Base-by-base conservation (phyloP, 2,797 vertebrate species). In the Poecilia gillii region DNA sequence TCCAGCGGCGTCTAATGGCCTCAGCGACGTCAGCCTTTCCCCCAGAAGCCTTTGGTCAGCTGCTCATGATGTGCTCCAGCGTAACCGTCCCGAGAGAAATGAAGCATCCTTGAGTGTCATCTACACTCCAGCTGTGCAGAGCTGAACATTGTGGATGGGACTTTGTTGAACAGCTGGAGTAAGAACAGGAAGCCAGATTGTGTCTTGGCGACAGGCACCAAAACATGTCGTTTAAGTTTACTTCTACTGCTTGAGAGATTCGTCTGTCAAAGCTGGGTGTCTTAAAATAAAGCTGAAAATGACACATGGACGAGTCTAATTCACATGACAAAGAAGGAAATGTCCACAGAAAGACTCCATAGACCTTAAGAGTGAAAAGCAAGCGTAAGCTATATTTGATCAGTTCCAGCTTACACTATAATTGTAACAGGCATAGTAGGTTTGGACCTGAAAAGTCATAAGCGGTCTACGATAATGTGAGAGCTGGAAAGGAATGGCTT, bases 51-150 rank as follows among this genome's bases (percentile, higher is more conserved):
- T 23, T 68, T 68, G 64, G 64, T 36, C 64, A 68, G 64, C 64
- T 68, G 64, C 36, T 41, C 64, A 41, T 3, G 41, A 68, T 41
- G 20, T 41, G 64, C 36, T 41, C 36, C 64, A 41, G 20, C 2
- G 4, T 43, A 43, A 12, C 41, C 13, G 2, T 71, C 68, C 68
- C 3, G 13, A 71, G 41, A 43, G 68, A 71, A 14, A 45, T 6
- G 6, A 45, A 43, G 39, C 41, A 43, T 71, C 41, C 41, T 45
- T n/a, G 41, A 71, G 68, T 45, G 39, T 71, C 25, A 45, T 43
- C 68, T 16, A 45, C 3, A 71, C 39, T 43, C 68, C 68, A 43
- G 39, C 68, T 71, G 68, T 71, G 39, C 68, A 71, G 39, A 71
- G 2, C 13, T 43, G 25, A n/a, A 45, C 41, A 45, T 16, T 45